phyloP scores from a whole-genome alignment of 2,113 vertebrate species.

The Trogon melanurus region DNA sequence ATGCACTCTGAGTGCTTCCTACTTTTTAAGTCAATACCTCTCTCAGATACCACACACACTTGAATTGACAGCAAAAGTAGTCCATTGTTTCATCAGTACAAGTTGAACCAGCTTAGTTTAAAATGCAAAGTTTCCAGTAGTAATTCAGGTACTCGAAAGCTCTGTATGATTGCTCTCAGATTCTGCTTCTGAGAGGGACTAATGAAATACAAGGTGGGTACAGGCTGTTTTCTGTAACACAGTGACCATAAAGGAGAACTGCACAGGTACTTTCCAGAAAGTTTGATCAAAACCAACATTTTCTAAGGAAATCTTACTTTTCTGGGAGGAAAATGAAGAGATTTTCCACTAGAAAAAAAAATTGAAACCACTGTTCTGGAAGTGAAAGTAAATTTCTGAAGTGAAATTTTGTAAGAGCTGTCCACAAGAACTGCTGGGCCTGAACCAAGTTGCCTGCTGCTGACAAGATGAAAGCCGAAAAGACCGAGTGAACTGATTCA shows the following conservation, averaged over 20 bases:
- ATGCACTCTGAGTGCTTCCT: not conserved
- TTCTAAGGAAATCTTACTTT: not conserved
- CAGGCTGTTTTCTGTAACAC: not conserved
- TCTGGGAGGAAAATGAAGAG: not conserved
- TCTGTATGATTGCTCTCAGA: not conserved
- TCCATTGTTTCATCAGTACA: not conserved
- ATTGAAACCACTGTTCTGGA: not conserved
- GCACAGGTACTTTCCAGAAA: not conserved
- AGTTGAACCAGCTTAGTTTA: not conserved
- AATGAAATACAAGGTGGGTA: not conserved
- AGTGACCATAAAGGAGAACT: not conserved
- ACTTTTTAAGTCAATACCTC: slow-evolving; percentile 2
- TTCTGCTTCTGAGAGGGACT: not conserved
- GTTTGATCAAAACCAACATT: not conserved
- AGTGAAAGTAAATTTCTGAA: not conserved
- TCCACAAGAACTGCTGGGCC: not conserved
- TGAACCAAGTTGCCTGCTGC: not conserved
- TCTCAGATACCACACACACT: not conserved
- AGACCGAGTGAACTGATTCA: not conserved
- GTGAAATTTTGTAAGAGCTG: not conserved
- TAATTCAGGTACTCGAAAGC: not conserved
- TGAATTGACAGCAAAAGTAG: not conserved
- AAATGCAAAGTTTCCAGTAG: not conserved
- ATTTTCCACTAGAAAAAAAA: not conserved
- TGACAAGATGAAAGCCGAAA: not conserved